Evolutionary conservation across 1,140 invertebrate species (phyloP).

Genomic region (Danaus plexippus): DNA sequence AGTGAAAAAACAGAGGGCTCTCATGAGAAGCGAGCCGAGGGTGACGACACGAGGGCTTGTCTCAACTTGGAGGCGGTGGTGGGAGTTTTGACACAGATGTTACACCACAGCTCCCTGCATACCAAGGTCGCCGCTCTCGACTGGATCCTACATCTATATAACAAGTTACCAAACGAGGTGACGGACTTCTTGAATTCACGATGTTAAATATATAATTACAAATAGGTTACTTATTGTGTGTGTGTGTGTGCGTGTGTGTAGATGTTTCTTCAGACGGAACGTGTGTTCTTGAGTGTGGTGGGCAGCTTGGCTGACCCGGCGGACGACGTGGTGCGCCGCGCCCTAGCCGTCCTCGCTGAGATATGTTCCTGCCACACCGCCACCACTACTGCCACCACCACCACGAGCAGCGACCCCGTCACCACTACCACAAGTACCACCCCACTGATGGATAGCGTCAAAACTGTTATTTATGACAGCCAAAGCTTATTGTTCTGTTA

Average conservation of each 20-base stretch:
- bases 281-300: slow-evolving; percentile 89
- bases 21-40: slow-evolving; percentile 3
- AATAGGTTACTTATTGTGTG: background rate
- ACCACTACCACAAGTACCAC: background rate
- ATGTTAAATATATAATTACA: slow-evolving; percentile 1
- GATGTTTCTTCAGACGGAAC: slow-evolving; percentile 89
- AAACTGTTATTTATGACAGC: too few species aligned
- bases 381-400: slow-evolving; percentile 22
- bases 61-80: slow-evolving; percentile 87
- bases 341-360: slow-evolving; percentile 91
- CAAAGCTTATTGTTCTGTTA: too few species aligned
- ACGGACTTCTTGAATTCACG: slow-evolving; percentile 1
- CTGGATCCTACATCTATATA: slow-evolving; percentile 95
- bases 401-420: slow-evolving; percentile 1
- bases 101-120: slow-evolving; percentile 89
- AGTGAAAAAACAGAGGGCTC: background rate
- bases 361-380: slow-evolving; percentile 78
- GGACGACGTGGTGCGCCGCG: slow-evolving; percentile 94
- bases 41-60: slow-evolving; percentile 45
- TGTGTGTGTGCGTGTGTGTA: slow-evolving; percentile 38
- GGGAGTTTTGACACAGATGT: slow-evolving; percentile 86
- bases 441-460: too few species aligned
- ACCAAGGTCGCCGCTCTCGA: slow-evolving; percentile 94
- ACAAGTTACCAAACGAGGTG: slow-evolving; percentile 79
- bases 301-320: slow-evolving; percentile 89